Conservation (phyloP, 2,797 vertebrate genomes). For the Helicolenus hilgendorfi region DNA sequence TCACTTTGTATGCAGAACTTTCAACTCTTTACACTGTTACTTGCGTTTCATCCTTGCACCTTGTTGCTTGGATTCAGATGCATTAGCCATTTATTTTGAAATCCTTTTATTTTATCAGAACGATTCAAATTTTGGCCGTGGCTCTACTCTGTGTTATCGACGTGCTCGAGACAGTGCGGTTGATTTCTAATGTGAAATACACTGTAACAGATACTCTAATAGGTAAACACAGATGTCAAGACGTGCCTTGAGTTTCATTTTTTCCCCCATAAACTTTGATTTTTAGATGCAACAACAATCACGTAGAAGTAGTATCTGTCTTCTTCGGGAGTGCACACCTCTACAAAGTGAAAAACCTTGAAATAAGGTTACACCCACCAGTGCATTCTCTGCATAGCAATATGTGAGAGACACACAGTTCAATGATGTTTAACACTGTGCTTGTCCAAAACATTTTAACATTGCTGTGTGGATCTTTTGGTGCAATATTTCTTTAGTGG, state of each 20-base stretch:
- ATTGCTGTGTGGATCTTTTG: neutral
- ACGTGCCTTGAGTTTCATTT: conserved; percentile 41
- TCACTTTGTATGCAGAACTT: conserved; percentile 71
- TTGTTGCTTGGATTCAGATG: conserved; percentile 33
- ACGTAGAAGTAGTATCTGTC: conserved; percentile 31
- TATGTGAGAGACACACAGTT: neutral
- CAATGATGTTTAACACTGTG: neutral
- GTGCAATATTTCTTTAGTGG: neutral
- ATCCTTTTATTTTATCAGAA: conserved; percentile 18
- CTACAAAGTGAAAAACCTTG: conserved; percentile 25
- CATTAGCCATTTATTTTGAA: conserved; percentile 31
- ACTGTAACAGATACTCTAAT: conserved; percentile 31
- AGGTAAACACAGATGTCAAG: conserved; percentile 50
- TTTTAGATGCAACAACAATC: conserved; percentile 43
- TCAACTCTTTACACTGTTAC: conserved; percentile 32
- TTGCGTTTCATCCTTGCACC: conserved; percentile 25
- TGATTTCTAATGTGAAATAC: conserved; percentile 33
- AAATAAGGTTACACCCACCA: conserved; percentile 38
- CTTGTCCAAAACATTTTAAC: conserved; percentile 2
- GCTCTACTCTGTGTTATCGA: neutral
- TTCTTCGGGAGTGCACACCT: conserved; percentile 12
- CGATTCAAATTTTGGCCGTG: conserved; percentile 21
- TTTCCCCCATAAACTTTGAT: conserved; percentile 34
- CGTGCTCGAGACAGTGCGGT: neutral
- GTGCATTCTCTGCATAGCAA: conserved; percentile 12